Percentiles rank a stretch among this genome's conserved stretches.
Conservation (phyloP, 2,888 invertebrate species). For the Drosophila longiperda region DNA sequence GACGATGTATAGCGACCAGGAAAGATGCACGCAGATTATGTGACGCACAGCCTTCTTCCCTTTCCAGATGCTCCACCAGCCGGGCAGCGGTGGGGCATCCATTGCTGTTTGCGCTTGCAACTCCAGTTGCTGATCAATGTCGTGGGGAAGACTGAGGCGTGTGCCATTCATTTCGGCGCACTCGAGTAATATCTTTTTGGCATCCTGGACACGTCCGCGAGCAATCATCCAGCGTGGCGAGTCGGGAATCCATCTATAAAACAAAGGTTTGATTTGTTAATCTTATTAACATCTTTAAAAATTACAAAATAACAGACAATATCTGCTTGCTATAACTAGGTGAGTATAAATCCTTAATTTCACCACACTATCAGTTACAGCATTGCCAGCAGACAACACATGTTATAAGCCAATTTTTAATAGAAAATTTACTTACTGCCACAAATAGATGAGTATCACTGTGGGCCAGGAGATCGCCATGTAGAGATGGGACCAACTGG, state of each 20-base stretch:
- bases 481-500: conserved; percentile 85
- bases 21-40: conserved; percentile 83
- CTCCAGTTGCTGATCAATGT: conserved; percentile 84
- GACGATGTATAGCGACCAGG: conserved; percentile 85
- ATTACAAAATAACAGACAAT: background rate
- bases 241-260: conserved; percentile 85
- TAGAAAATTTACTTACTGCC: conserved; percentile 79
- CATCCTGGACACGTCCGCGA: conserved; percentile 84
- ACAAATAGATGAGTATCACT: conserved; percentile 84
- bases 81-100: conserved; percentile 83
- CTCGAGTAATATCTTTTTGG: conserved; percentile 83
- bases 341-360: background rate
- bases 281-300: background rate
- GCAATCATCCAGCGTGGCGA: conserved; percentile 86
- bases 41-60: conserved; percentile 83
- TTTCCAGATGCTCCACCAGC: conserved; percentile 85
- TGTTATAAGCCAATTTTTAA: background rate
- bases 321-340: background rate
- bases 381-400: background rate
- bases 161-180: conserved; percentile 84
- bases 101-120: conserved; percentile 84
- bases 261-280: background rate
- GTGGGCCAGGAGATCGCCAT: conserved; percentile 86
- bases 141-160: conserved; percentile 82
- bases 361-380: background rate